Evolutionary conservation across 1,140 invertebrate species (phyloP).

Genomic region (Pissodes strobi): DNA sequence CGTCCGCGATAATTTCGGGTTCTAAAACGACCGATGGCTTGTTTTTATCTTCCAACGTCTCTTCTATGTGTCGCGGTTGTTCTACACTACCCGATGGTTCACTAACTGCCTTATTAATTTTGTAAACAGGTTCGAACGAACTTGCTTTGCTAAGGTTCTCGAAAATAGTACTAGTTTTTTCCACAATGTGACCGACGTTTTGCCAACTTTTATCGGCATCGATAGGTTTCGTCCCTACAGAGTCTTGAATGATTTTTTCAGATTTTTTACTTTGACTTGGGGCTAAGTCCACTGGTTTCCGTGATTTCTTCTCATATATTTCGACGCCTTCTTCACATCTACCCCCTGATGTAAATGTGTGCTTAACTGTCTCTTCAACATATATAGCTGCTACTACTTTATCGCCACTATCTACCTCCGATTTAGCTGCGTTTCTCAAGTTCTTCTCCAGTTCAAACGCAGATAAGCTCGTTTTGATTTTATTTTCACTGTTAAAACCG

Average conservation of each 20-base stretch:
- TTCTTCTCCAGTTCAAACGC: slow-evolving; percentile 73
- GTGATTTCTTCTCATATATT: neutral
- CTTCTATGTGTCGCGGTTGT: neutral
- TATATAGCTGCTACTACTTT: slow-evolving; percentile 48
- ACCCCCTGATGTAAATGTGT: no score
- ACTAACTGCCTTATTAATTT: no score
- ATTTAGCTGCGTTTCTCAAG: slow-evolving; percentile 69
- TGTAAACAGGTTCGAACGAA: no score
- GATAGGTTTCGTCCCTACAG: neutral
- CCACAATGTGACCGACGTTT: neutral
- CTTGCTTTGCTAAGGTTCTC: neutral
- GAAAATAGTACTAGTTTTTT: neutral
- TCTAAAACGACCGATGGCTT: neutral
- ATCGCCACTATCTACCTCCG: no score
- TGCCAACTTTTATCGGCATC: neutral
- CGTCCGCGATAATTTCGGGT: neutral
- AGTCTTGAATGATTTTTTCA: neutral
- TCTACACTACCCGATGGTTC: neutral
- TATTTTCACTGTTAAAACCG: slow-evolving; percentile 20
- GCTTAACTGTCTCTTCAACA: neutral
- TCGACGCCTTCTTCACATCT: neutral
- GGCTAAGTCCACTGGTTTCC: neutral
- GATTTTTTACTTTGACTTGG: neutral
- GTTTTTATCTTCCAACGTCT: neutral
- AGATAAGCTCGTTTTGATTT: slow-evolving; percentile 32